Evolutionary conservation across 92 coral and sea anemone genomes (phyloP).

Genomic region (Phenganax marumi): DNA sequence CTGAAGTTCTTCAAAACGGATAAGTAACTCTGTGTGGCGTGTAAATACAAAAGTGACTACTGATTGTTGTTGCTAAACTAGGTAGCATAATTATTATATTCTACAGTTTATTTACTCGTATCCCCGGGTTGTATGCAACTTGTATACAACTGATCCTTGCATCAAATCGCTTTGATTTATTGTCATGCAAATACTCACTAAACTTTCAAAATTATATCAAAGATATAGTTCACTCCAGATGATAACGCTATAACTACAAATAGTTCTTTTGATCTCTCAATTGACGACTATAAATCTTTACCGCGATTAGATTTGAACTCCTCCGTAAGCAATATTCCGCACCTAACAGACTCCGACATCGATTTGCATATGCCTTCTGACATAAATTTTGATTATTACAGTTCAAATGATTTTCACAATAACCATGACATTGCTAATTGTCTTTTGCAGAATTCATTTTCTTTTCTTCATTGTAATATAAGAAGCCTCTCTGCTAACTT

Average conservation of each 20-base stretch:
- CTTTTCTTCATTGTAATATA: neutral
- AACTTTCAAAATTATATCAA: too few species aligned
- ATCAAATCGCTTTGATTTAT: too few species aligned
- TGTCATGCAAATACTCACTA: too few species aligned
- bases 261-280: neutral
- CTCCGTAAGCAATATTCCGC: neutral
- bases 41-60: too few species aligned
- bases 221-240: neutral
- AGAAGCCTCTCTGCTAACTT: constrained; percentile 28
- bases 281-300: neutral
- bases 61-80: too few species aligned
- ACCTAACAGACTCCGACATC: neutral
- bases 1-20: constrained; percentile 50
- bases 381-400: neutral
- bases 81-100: too few species aligned
- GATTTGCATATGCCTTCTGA: constrained; percentile 1
- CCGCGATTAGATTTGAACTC: neutral
- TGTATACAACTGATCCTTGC: too few species aligned
- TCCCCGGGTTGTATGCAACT: too few species aligned
- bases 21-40: constrained; percentile 32
- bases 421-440: neutral
- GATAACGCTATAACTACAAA: neutral
- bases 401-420: neutral
- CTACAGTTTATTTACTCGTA: too few species aligned
- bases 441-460: neutral